Conservation (phyloP, 2,888 invertebrate genomes). For the Halocaridina rubra region DNA sequence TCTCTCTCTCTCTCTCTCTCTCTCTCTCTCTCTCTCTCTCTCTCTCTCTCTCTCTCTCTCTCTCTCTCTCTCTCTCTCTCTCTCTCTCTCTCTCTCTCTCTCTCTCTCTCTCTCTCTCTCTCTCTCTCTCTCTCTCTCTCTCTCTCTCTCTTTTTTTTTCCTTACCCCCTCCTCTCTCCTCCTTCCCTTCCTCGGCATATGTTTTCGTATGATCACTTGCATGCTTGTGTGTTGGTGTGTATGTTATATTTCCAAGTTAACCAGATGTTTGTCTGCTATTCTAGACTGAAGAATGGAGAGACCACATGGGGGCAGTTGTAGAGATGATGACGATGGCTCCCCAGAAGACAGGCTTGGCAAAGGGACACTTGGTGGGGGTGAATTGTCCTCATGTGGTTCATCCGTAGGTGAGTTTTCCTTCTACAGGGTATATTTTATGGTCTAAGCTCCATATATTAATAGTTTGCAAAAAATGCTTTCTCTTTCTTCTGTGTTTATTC, state of each 20-base stretch:
- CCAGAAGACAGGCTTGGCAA: slow-evolving; percentile 29
- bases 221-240: too few species aligned
- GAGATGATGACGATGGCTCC: slow-evolving; percentile 42
- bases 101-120: background rate
- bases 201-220: too few species aligned
- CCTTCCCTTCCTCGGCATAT: too few species aligned
- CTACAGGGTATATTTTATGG: too few species aligned
- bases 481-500: too few species aligned
- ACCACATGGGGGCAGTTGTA: slow-evolving; percentile 48
- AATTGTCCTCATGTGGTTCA: slow-evolving; percentile 50
- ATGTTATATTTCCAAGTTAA: too few species aligned
- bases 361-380: slow-evolving; percentile 42
- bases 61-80: background rate
- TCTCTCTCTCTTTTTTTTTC: background rate
- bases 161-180: too few species aligned
- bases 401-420: slow-evolving; percentile 23
- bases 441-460: too few species aligned
- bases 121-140: background rate
- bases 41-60: background rate
- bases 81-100: background rate
- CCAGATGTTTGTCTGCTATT: too few species aligned
- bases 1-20: background rate
- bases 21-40: background rate
- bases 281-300: slow-evolving; percentile 55
- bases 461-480: too few species aligned